Percentiles rank a stretch among this genome's conserved stretches.
Evolutionary conservation across 2,888 invertebrate species (phyloP).

Genomic region (Pandemis heparana): DNA sequence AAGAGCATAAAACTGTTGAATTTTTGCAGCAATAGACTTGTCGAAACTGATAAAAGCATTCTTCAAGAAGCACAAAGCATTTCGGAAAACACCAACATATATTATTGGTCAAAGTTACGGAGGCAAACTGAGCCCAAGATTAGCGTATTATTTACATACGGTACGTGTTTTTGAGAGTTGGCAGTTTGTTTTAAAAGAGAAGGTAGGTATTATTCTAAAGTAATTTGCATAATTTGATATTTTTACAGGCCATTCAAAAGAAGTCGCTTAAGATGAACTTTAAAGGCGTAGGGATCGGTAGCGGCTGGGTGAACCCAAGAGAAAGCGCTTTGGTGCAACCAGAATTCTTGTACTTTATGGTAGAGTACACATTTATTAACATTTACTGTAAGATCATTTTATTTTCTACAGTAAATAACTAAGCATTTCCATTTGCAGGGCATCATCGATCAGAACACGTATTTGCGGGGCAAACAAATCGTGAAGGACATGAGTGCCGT

Average conservation of each 20-base stretch:
- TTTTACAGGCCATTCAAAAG: slow-evolving; percentile 71
- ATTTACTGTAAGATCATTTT: no score
- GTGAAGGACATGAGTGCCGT: slow-evolving; percentile 58
- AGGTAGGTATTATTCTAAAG: neutral
- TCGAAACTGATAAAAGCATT: slow-evolving; percentile 89
- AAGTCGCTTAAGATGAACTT: slow-evolving; percentile 75
- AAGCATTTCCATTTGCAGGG: slow-evolving; percentile 60
- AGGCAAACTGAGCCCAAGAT: slow-evolving; percentile 91
- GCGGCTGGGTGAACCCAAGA: slow-evolving; percentile 78
- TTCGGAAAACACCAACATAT: slow-evolving; percentile 90
- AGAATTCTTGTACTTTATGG: slow-evolving; percentile 69
- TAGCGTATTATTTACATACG: slow-evolving; percentile 70
- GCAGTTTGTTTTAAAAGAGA: neutral
- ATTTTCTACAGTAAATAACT: neutral
- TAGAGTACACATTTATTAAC: slow-evolving; percentile 48
- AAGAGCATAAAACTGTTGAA: neutral
- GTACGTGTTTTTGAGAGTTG: slow-evolving; percentile 54
- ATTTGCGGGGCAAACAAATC: slow-evolving; percentile 56
- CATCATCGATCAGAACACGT: slow-evolving; percentile 66
- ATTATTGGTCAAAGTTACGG: slow-evolving; percentile 96
- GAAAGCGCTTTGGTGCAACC: slow-evolving; percentile 70
- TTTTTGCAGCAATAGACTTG: slow-evolving; percentile 88
- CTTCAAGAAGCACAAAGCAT: slow-evolving; percentile 88
- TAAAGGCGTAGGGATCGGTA: slow-evolving; percentile 77
- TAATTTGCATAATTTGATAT: neutral